Percentiles rank a stretch among this genome's conserved stretches.
phyloP scores from a whole-genome alignment of 2,113 vertebrate genomes.

The Gymnogyps californianus region DNA sequence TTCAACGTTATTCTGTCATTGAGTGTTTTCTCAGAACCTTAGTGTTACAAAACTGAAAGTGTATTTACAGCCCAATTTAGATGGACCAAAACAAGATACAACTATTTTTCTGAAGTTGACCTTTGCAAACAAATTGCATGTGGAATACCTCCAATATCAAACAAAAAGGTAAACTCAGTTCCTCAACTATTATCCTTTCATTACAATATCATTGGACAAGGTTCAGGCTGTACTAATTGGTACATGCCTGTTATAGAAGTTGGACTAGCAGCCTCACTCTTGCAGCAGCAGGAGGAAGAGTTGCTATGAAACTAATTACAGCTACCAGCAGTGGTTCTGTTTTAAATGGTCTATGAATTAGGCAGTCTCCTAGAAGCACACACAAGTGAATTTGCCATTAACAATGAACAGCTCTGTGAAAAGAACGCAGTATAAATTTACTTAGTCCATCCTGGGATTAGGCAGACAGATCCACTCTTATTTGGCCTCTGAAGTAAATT shows the following conservation, averaged over 20 bases:
- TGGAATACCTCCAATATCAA: conserved; percentile 28
- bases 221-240: conserved; percentile 55
- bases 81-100: conserved; percentile 37
- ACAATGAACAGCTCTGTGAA: conserved; percentile 44
- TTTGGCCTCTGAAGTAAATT: conserved; percentile 15
- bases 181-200: neutral
- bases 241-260: conserved; percentile 17
- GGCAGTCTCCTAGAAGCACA: conserved; percentile 33
- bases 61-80: conserved; percentile 43
- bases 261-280: conserved; percentile 8
- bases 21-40: neutral
- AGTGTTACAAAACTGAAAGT: conserved; percentile 40
- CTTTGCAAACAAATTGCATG: conserved; percentile 38
- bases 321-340: conserved; percentile 62
- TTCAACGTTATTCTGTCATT: neutral
- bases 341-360: conserved; percentile 67
- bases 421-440: neutral
- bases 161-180: conserved; percentile 25
- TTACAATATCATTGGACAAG: neutral
- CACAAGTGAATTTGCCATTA: conserved; percentile 51
- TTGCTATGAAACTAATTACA: conserved; percentile 69
- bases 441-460: conserved; percentile 27
- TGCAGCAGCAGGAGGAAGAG: conserved; percentile 59
- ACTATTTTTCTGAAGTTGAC: conserved; percentile 38
- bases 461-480: neutral